Base-by-base conservation (phyloP, 2,113 vertebrate species). In the Pagrus major region DNA sequence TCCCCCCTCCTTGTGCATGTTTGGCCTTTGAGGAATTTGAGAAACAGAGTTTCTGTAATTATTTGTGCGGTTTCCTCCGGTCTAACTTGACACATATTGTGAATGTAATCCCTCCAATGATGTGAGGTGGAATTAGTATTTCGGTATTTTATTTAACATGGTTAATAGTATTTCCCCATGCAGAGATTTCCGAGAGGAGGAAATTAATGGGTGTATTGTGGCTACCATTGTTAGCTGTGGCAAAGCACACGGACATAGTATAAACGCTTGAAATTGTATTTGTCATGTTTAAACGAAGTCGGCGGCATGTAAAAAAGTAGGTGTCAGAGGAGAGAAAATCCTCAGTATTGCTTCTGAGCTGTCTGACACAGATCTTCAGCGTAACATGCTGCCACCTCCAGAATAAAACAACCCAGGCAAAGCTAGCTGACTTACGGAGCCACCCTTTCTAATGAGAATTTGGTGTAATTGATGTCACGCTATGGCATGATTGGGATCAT, bases 401-500 rank as follows among this genome's bases (percentile, higher is more conserved):
- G 81, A 90, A 81, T 78, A 68, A 91, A 88, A 87, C 75, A 85
- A 69, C 55, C 80, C 70, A 1, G 54, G 84, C 71, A 86, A 82
- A 82, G 87, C 89, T 51, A 11, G 75, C 79, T 84, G 84, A 88
- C 89, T 86, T 78, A 60, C 44, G 8, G 60, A 86, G 68, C 63
- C 72, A 54, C 68, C 72, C 76, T 77, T 68, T 80, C 88, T 94
- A 91, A 94, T 90, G 86, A 93, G 88, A 90, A 88, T 83, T 88
- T 86, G 11, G 73, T 86, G 88, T 94, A 94, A 94, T 94, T 93
- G 92, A 93, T 93, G 93, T 94, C 92, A 92, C 64, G 78, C 81
- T 80, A 85, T 65, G 75, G 91, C 87, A 71, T 86, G 92, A 94
- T 92, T 88, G 90, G 80, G 86, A 94, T 94, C 92, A 90, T 89